Evolutionary conservation across 2,113 vertebrate species (phyloP).

Genomic region (Propithecus coquereli): DNA sequence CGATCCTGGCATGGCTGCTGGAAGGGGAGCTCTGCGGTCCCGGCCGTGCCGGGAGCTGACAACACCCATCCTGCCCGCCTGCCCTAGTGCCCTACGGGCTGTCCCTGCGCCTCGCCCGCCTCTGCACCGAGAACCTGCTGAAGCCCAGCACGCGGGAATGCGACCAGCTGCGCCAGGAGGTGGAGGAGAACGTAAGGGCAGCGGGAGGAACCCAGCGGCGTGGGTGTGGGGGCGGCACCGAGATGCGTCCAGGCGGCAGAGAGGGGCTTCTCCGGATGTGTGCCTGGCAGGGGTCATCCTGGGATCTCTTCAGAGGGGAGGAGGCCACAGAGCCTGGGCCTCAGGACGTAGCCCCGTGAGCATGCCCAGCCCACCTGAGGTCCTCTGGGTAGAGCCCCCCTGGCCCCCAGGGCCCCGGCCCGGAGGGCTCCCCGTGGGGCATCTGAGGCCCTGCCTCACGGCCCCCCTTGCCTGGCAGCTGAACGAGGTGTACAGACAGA

Average conservation of each 20-base stretch:
- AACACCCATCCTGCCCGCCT: neutral
- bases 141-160: conserved; percentile 86
- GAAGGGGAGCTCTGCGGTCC: neutral
- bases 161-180: conserved; percentile 89
- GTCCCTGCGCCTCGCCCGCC: conserved; percentile 90
- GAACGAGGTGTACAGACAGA: conserved; percentile 90
- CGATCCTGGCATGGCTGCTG: neutral
- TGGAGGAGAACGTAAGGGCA: conserved; percentile 90
- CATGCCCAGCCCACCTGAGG: neutral
- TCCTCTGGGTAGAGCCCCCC: neutral
- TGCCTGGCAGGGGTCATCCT: neutral
- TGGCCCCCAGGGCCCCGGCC: neutral
- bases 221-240: neutral
- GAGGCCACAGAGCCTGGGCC: neutral
- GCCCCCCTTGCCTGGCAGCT: conserved; percentile 82
- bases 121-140: conserved; percentile 89
- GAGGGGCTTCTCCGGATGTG: neutral
- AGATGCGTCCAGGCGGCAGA: neutral
- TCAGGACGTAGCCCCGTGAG: rapidly evolving
- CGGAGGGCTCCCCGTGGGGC: neutral
- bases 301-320: neutral
- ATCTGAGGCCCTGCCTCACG: neutral
- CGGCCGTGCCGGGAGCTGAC: rapidly evolving
- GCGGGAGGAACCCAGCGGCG: rapidly evolving
- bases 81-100: conserved; percentile 89